phyloP scores from a whole-genome alignment of 2,113 vertebrate species.

The Channa maculata region DNA sequence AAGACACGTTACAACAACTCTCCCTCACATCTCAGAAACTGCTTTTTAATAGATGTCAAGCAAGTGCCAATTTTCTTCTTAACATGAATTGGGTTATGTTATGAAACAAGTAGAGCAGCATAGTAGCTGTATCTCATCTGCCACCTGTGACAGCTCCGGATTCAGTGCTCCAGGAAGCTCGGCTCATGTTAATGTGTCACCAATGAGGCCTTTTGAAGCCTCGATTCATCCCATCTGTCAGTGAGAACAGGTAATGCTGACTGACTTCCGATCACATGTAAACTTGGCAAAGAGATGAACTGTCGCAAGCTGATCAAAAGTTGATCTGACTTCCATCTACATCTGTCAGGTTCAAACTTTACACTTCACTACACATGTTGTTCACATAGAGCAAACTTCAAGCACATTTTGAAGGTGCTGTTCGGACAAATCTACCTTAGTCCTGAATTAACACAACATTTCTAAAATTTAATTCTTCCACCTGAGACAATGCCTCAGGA shows the following conservation, averaged over 20 bases:
- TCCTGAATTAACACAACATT: conserved; percentile 53
- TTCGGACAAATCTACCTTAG: conserved; percentile 55
- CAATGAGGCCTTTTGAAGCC: conserved; percentile 69
- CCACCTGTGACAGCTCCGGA: conserved; percentile 71
- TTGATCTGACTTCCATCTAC: conserved; percentile 60
- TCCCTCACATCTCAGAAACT: conserved; percentile 61
- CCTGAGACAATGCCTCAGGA: conserved; percentile 18
- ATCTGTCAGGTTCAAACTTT: conserved; percentile 73
- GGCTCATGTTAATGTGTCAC: conserved; percentile 75
- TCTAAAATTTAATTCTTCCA: conserved; percentile 33
- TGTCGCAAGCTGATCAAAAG: conserved; percentile 71
- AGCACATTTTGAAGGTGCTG: conserved; percentile 47
- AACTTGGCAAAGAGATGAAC: conserved; percentile 59
- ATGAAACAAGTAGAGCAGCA: conserved; percentile 74
- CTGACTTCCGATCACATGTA: conserved; percentile 68
- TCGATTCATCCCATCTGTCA: conserved; percentile 68
- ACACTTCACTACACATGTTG: conserved; percentile 65
- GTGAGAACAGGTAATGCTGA: conserved; percentile 40
- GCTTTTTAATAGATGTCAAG: conserved; percentile 67
- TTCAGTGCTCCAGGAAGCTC: conserved; percentile 62
- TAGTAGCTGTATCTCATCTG: conserved; percentile 68
- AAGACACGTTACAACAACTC: conserved; percentile 74
- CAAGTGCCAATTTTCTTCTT: conserved; percentile 69
- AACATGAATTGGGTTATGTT: conserved; percentile 68
- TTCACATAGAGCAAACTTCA: conserved; percentile 63